phyloP scores from a whole-genome alignment of 2,797 vertebrate species.

The Heliangelus exortis region DNA sequence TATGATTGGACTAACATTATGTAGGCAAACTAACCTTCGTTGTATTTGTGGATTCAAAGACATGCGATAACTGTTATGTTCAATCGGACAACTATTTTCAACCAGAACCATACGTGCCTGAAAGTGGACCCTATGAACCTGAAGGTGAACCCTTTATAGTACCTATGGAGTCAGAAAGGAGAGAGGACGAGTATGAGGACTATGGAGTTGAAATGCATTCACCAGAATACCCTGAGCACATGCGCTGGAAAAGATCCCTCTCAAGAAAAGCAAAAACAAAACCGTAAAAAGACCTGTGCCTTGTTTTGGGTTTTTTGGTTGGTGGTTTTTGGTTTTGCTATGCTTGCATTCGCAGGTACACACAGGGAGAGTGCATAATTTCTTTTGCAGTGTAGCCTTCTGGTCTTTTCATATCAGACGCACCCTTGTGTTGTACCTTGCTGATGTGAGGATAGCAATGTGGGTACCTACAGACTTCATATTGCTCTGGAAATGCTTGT shows the following conservation, averaged over 20 bases:
- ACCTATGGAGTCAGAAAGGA: constrained; percentile 85
- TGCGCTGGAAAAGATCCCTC: constrained; percentile 87
- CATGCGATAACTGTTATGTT: constrained; percentile 81
- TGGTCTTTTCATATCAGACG: background rate
- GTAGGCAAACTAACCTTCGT: constrained; percentile 58
- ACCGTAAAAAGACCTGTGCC: constrained; percentile 71
- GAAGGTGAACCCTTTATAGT: constrained; percentile 85
- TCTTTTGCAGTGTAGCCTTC: constrained; percentile 13
- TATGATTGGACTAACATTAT: constrained; percentile 51
- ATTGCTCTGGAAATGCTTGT: constrained; percentile 72
- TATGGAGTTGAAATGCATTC: constrained; percentile 84
- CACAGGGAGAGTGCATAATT: constrained; percentile 27
- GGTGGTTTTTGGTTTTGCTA: constrained; percentile 57
- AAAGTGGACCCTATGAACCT: constrained; percentile 87
- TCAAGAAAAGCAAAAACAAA: constrained; percentile 77
- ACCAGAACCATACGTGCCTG: constrained; percentile 87
- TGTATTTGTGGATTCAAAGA: constrained; percentile 80
- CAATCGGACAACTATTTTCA: constrained; percentile 92
- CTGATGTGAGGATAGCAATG: constrained; percentile 65
- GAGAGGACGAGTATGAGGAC: constrained; percentile 85
- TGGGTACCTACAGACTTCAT: constrained; percentile 45
- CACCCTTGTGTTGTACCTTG: constrained; percentile 37
- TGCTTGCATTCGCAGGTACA: constrained; percentile 67
- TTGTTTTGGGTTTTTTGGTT: background rate
- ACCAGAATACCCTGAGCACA: constrained; percentile 76